phyloP scores from a whole-genome alignment of 2,888 invertebrate species.

The Ptilodon capucinus region DNA sequence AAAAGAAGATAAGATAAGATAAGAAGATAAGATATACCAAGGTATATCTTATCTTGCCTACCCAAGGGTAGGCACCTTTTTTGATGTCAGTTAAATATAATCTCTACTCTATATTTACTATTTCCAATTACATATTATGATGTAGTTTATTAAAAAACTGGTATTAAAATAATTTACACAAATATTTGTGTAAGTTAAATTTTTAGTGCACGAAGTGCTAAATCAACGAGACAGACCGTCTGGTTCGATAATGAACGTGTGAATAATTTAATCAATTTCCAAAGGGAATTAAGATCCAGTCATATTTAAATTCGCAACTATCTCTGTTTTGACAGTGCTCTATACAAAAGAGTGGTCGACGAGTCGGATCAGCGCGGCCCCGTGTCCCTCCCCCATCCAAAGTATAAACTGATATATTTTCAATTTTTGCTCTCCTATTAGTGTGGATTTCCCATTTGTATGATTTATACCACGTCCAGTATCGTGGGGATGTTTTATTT shows the following conservation, averaged over 20 bases:
- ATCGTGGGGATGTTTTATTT: slow-evolving; percentile 17
- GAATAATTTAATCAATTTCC: slow-evolving; percentile 45
- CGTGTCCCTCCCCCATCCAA: slow-evolving; percentile 55
- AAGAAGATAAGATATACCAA: too few species aligned
- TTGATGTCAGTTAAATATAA: too few species aligned
- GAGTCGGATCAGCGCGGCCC: slow-evolving; percentile 52
- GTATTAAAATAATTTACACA: too few species aligned
- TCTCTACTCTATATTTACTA: too few species aligned
- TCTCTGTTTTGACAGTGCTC: slow-evolving; percentile 73
- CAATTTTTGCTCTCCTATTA: slow-evolving; percentile 72
- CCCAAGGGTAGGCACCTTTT: too few species aligned
- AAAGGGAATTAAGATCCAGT: slow-evolving; percentile 49
- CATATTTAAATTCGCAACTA: slow-evolving; percentile 51
- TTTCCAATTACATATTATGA: too few species aligned
- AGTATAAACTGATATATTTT: slow-evolving; percentile 72
- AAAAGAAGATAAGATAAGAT: too few species aligned
- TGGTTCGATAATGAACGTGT: neutral
- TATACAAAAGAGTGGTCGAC: slow-evolving; percentile 54
- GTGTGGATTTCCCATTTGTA: slow-evolving; percentile 58
- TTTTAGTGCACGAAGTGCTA: neutral
- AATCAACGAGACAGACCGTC: neutral
- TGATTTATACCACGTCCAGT: slow-evolving; percentile 55
- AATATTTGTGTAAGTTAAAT: neutral
- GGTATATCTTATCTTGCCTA: too few species aligned
- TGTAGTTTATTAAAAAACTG: too few species aligned